phyloP scores from a whole-genome alignment of 2,113 vertebrate species.

The Colossoma macropomum region DNA sequence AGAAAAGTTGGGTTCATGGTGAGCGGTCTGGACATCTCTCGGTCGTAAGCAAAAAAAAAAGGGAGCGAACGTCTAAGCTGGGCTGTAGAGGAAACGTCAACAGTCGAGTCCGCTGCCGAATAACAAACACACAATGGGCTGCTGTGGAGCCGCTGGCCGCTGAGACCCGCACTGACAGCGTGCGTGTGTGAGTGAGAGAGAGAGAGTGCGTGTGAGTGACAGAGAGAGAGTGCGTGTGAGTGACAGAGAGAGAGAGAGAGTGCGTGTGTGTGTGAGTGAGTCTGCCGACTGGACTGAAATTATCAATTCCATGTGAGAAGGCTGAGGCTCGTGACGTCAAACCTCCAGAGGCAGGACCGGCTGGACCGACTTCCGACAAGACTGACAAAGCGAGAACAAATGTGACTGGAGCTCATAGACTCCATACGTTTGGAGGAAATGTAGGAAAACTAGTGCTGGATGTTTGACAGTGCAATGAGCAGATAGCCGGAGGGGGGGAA shows the following conservation, averaged over 20 bases:
- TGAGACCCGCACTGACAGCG: not conserved
- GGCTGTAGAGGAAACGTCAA: not conserved
- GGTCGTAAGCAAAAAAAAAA: not conserved
- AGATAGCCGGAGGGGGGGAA: too few relatives aligned
- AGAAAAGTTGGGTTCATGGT: slow-evolving; percentile 84
- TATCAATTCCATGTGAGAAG: slow-evolving; percentile 80
- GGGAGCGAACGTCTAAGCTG: not conserved
- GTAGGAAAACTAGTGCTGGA: too few relatives aligned
- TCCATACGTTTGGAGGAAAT: not conserved
- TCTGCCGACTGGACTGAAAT: slow-evolving; percentile 30
- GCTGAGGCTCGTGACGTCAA: slow-evolving; percentile 71
- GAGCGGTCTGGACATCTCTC: slow-evolving; percentile 84
- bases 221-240: not conserved
- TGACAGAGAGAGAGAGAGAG: not conserved
- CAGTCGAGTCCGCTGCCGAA: not conserved
- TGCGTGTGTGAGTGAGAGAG: not conserved
- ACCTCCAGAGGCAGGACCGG: slow-evolving; percentile 43
- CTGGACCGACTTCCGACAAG: not conserved
- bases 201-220: not conserved
- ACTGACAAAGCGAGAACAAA: slow-evolving; percentile 25
- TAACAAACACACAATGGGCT: not conserved
- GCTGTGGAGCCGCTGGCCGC: not conserved
- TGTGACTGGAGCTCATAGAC: not conserved
- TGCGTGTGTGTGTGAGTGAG: too few relatives aligned
- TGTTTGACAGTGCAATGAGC: too few relatives aligned